A percentile compares a stretch with the other conserved stretches of the same genome.
Evolutionary conservation across 2,888 invertebrate genomes (phyloP).

Genomic region (Chaetogeoica ovagalla): DNA sequence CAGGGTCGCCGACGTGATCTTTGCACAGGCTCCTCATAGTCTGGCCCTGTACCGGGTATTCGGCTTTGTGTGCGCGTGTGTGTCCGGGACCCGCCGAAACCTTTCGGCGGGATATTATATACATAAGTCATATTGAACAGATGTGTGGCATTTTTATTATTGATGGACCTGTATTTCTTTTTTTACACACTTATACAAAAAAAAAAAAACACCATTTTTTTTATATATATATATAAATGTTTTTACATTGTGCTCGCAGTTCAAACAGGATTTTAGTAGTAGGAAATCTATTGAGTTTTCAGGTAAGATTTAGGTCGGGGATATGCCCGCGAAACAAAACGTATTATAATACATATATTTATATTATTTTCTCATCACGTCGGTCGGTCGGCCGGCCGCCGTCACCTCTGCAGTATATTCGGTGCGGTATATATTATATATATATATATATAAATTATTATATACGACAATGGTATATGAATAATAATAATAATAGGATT

Average conservation of each 20-base stretch:
- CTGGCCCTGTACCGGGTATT: slow-evolving; percentile 23
- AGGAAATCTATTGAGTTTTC: slow-evolving; percentile 39
- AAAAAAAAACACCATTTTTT: no score
- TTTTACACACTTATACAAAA: slow-evolving; percentile 8
- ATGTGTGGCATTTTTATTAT: slow-evolving; percentile 28
- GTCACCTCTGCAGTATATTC: no score
- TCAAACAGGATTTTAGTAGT: slow-evolving; percentile 8
- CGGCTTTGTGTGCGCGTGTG: background rate
- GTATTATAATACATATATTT: slow-evolving; percentile 19
- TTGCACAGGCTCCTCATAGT: slow-evolving; percentile 42
- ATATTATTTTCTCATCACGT: background rate
- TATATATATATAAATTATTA: slow-evolving; percentile 21
- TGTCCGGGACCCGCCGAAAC: slow-evolving; percentile 1
- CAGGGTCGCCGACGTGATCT: slow-evolving; percentile 35
- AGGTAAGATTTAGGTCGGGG: slow-evolving; percentile 34
- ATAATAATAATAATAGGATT: background rate
- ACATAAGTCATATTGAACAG: slow-evolving; percentile 21
- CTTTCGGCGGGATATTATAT: slow-evolving; percentile 38
- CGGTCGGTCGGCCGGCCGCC: background rate
- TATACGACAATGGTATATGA: slow-evolving; percentile 20
- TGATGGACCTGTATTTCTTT: slow-evolving; percentile 21
- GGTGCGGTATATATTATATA: no score
- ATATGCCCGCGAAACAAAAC: slow-evolving; percentile 29
- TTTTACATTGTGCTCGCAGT: background rate
- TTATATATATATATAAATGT: background rate